Percentiles rank a stretch among this genome's conserved stretches.
These are phyloP conservation scores for Pyxicephalus adspersus DNA, from an alignment of 2,113 vertebrate species.

Conservation along the genomic window DNA sequence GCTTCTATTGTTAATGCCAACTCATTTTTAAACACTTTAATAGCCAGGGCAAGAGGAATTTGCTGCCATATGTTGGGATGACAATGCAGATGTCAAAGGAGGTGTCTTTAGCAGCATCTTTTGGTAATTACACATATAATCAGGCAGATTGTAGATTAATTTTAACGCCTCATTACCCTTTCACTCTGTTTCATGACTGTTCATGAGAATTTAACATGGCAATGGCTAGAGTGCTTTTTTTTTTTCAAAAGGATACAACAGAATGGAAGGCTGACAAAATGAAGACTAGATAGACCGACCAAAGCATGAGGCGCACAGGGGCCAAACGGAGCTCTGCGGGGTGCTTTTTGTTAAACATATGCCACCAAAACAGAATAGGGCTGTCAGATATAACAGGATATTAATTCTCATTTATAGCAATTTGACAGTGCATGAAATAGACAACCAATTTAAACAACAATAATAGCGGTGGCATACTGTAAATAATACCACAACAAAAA, in stretches of 20 bases:
- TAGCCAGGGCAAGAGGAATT: constrained; percentile 3
- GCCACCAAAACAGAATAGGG: background rate
- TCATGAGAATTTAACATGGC: constrained; percentile 12
- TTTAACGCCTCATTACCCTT: constrained; percentile 36
- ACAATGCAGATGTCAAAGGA: constrained; percentile 42
- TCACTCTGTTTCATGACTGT: background rate
- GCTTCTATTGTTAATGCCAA: background rate
- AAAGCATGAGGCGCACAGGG: background rate
- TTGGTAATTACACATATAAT: constrained; percentile 32
- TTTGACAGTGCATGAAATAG: constrained; percentile 24
- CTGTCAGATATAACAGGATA: background rate
- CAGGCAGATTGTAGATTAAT: constrained; percentile 30
- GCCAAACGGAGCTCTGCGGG: background rate
- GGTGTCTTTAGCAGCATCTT: constrained; percentile 36
- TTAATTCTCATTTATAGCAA: background rate
- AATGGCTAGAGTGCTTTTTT: background rate
- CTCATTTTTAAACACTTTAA: constrained; percentile 6
- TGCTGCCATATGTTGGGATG: constrained; percentile 28
- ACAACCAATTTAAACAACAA: constrained; percentile 16
- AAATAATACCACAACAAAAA: constrained; percentile 55
- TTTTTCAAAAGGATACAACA: background rate
- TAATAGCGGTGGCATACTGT: constrained; percentile 8
- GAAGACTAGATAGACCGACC: background rate
- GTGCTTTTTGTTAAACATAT: background rate
- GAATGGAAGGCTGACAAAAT: background rate